Conservation (phyloP, 2,888 invertebrate genomes). For the Hybos culiciformis region DNA sequence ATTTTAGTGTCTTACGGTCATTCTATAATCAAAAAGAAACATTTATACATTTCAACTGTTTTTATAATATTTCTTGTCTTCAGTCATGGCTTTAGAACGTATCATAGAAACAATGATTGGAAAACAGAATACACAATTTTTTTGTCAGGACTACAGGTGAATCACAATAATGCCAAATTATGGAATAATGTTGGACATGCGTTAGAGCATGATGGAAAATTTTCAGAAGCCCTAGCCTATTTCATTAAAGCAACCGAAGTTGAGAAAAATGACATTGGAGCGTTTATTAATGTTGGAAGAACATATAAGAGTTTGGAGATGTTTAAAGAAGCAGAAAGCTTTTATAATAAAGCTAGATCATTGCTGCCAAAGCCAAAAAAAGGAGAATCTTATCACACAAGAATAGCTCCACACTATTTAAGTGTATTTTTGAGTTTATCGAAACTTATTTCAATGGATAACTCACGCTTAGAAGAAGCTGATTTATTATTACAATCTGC, state of each 20-base stretch:
- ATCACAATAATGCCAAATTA: constrained; percentile 83
- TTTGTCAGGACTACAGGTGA: constrained; percentile 72
- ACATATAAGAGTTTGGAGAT: constrained; percentile 84
- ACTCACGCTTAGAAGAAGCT: constrained; percentile 82
- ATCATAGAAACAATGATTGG: constrained; percentile 85
- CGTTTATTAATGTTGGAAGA: constrained; percentile 92
- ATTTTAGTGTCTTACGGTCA: constrained; percentile 81
- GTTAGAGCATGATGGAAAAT: constrained; percentile 58
- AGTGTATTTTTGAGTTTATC: constrained; percentile 93
- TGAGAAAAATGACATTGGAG: constrained; percentile 91
- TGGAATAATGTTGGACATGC: constrained; percentile 97
- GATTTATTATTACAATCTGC: constrained; percentile 89
- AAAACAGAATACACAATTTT: constrained; percentile 86
- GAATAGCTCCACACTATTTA: constrained; percentile 89
- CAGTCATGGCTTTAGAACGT: constrained; percentile 74
- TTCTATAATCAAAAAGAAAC: constrained; percentile 37
- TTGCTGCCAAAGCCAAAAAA: constrained; percentile 81
- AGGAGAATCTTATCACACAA: constrained; percentile 87
- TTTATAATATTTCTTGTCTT: constrained; percentile 50
- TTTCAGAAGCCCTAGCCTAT: constrained; percentile 70
- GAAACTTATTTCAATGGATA: constrained; percentile 85
- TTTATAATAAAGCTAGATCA: constrained; percentile 80
- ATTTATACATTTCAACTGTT: constrained; percentile 14
- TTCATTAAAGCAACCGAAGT: constrained; percentile 86
- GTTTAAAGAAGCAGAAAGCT: constrained; percentile 81